Evolutionary conservation across 1,140 invertebrate species (phyloP), one percentile per base, ranked within the genome.

Genomic region (Holotrichia oblita): DNA sequence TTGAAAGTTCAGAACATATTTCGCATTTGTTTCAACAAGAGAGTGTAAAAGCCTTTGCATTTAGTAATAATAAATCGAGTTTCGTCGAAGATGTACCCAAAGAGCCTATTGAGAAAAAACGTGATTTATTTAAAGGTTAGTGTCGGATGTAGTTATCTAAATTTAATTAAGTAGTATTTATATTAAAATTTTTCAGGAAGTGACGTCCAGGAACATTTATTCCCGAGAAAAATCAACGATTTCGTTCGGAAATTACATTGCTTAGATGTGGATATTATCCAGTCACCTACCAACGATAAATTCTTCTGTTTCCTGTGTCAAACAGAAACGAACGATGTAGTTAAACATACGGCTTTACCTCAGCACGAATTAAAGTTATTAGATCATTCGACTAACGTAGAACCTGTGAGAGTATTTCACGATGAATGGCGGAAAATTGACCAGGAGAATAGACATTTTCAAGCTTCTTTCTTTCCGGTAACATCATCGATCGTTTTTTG

Each of bases 381-480:
- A 22, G 6, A 20, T 24, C n/a, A 9, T 22, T 27, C 61, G 17
- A 9, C 61, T 0, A 17, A 27, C 17, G 1, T 64, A 0, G 61
- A 64, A 24, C 6, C 3, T 6, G 10, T 64, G 10, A 20, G 17
- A 8, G 10, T 64, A 24, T 64, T 22, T 27, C 24, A 64, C 17
- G 22, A 22, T 8, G 24, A 64, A 27, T 64, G 61, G 61, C 17
- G 7, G 7, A 64, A 27, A 22, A n/a, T n/a, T n/a, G n/a, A n/a
- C n/a, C n/a, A n/a, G n/a, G n/a, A n/a, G n/a, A n/a, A 20, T 64
- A 20, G 61, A 64, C 24, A 22, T 64, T 64, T 2, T 27, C 61
- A 20, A 27, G 61, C 17, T 64, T 10, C 61, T 0, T 64, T 64
- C 24, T 64, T 64, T 64, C 61, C 61, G 61, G 61, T 64, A 27